Evolutionary conservation across 2,113 vertebrate genomes (phyloP), one percentile per base, ranked within the genome.

Genomic region (Scomber scombrus): DNA sequence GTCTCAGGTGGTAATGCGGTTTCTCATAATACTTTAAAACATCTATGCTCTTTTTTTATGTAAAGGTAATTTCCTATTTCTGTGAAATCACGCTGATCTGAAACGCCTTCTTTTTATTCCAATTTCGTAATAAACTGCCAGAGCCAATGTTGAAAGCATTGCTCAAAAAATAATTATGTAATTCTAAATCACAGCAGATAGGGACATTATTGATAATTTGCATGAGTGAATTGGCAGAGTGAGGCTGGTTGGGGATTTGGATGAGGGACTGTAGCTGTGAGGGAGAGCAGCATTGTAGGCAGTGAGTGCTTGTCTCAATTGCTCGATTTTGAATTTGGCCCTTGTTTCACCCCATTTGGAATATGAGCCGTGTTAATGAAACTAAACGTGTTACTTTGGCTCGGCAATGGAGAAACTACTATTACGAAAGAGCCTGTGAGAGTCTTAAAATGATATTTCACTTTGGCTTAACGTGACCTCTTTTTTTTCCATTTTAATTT

Each of bases 21-120:
- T 85, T 66, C 19, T 47, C 51, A 78, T 81, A 75, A 56, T 19
- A 65, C 62, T 79, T 52, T 91, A 82, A 93, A 89, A 87, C 13
- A 19, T 71, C 46, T 54, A 16, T 19, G 10, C 23, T 75, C 47
- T 16, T 49, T 61, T 65, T 73, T 40, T 51, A 62, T 54, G 64
- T 49, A 60, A 67, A 82, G 84, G 21, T 63, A 21, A 80, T 81
- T 46, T 86, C 40, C 67, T 47, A 26, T 76, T 81, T 66, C 31
- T 64, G 5, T 40, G 54, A 66, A 81, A 65, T 87, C 61, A 21
- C 5, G 6, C 11, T 5, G 34, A 57, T 62, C 49, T 73, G 18
- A 72, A 80, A 75, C 34, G 18, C 26, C 16, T 71, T 47, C 54
- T 73, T 71, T 73, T 71, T 71, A 82, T 71, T 64, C 55, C 58